A percentile compares a stretch with the other conserved stretches of the same genome.
Evolutionary conservation across 2,888 invertebrate genomes (phyloP).

Genomic region (Drosophila histrio): DNA sequence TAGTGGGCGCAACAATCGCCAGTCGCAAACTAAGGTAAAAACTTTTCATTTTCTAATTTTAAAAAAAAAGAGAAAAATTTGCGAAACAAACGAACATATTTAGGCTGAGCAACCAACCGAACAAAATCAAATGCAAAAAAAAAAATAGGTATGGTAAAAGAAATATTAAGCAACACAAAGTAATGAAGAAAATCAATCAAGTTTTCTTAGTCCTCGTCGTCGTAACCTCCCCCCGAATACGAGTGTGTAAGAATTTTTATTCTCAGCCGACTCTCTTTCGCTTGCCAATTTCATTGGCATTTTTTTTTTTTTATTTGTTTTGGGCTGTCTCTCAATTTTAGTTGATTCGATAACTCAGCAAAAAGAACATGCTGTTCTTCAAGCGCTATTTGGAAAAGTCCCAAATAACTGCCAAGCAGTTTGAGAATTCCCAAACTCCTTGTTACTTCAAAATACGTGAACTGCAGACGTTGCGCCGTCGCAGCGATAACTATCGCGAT

Average conservation of each 20-base stretch:
- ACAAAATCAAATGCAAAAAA: constrained; percentile 18
- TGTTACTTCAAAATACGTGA: constrained; percentile 80
- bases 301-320: not conserved
- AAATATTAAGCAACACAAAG: constrained; percentile 40
- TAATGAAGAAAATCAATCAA: constrained; percentile 17
- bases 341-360: constrained; percentile 40
- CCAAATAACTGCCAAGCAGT: constrained; percentile 72
- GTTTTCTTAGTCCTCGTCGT: constrained; percentile 29
- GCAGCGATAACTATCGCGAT: constrained; percentile 68
- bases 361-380: constrained; percentile 75
- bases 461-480: constrained; percentile 56
- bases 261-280: constrained; percentile 17
- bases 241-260: not conserved
- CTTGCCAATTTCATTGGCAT: constrained; percentile 42
- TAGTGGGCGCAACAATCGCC: constrained; percentile 82
- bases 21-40: constrained; percentile 84
- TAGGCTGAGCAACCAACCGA: constrained; percentile 42
- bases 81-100: constrained; percentile 46
- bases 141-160: constrained; percentile 47
- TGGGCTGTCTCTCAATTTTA: not conserved
- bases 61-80: constrained; percentile 29
- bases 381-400: constrained; percentile 80
- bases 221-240: not conserved
- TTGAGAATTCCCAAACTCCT: constrained; percentile 72
- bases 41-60: constrained; percentile 80